Evolutionary conservation across 2,888 invertebrate genomes (phyloP).

Genomic region (Scaptomyza cyrtandrae): DNA sequence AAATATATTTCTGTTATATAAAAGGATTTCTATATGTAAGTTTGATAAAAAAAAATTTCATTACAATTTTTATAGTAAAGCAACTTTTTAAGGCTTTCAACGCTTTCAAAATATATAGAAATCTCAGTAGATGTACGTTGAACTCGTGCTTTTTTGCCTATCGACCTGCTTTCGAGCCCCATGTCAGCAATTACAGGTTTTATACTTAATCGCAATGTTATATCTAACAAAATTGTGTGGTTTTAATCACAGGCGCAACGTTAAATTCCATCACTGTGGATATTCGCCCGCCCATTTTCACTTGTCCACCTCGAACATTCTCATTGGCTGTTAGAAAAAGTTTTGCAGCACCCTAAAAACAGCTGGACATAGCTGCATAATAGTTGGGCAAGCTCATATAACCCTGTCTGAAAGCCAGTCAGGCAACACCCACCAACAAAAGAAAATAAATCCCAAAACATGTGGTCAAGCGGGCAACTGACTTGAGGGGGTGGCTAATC

Average conservation of each 20-base stretch:
- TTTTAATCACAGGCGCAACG: constrained; percentile 23
- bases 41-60: too few relatives aligned
- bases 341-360: constrained; percentile 38
- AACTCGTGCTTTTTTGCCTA: neutral
- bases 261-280: constrained; percentile 42
- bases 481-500: constrained; percentile 68
- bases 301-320: constrained; percentile 27
- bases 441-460: constrained; percentile 41
- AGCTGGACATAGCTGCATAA: constrained; percentile 52
- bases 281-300: constrained; percentile 18
- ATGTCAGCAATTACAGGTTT: constrained; percentile 15
- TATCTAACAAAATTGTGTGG: constrained; percentile 45
- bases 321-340: constrained; percentile 57
- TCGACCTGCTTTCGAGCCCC: neutral
- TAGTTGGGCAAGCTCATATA: constrained; percentile 72
- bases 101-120: neutral
- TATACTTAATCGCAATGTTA: constrained; percentile 37
- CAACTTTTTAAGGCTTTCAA: neutral
- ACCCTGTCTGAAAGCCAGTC: constrained; percentile 39
- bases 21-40: too few relatives aligned
- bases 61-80: neutral
- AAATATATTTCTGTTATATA: too few relatives aligned
- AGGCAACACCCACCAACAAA: constrained; percentile 44
- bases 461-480: constrained; percentile 42
- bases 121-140: neutral